Conservation (phyloP, 2,888 invertebrate genomes). For the Parasteatoda lunata region DNA sequence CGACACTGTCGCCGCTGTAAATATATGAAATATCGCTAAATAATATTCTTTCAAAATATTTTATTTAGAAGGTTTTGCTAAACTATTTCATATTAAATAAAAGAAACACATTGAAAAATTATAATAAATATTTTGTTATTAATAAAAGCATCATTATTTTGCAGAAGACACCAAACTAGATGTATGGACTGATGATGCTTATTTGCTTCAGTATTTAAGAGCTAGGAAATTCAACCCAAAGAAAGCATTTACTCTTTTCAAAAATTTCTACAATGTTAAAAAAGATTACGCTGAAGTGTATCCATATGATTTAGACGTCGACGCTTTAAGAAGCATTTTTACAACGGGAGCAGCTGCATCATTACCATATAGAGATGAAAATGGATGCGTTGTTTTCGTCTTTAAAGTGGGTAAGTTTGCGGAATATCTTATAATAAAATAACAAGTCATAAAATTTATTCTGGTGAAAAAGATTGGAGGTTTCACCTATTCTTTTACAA, state of each 20-base stretch:
- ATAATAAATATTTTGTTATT: too few relatives aligned
- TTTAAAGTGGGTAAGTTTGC: slow-evolving; percentile 69
- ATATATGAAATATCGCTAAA: too few relatives aligned
- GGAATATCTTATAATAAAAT: background rate
- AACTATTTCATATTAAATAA: too few relatives aligned
- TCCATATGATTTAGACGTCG: slow-evolving; percentile 71
- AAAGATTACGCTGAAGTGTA: slow-evolving; percentile 73
- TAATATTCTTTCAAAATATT: too few relatives aligned
- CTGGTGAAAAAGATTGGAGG: background rate
- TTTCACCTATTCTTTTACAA: too few relatives aligned
- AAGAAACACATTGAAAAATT: too few relatives aligned
- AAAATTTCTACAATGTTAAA: slow-evolving; percentile 73
- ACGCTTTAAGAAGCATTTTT: slow-evolving; percentile 72
- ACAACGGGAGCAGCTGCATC: slow-evolving; percentile 72
- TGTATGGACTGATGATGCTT: slow-evolving; percentile 80
- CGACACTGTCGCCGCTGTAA: too few relatives aligned
- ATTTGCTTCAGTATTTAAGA: slow-evolving; percentile 85
- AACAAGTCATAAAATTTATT: background rate
- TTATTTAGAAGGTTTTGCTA: too few relatives aligned
- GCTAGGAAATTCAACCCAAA: slow-evolving; percentile 93
- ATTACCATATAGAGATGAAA: slow-evolving; percentile 71
- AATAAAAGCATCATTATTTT: too few relatives aligned
- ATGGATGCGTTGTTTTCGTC: slow-evolving; percentile 71
- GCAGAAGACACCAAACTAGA: too few relatives aligned
- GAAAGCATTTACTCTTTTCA: slow-evolving; percentile 84